Conservation (phyloP, 2,888 invertebrate species). For the Fissipunctia ypsillon region DNA sequence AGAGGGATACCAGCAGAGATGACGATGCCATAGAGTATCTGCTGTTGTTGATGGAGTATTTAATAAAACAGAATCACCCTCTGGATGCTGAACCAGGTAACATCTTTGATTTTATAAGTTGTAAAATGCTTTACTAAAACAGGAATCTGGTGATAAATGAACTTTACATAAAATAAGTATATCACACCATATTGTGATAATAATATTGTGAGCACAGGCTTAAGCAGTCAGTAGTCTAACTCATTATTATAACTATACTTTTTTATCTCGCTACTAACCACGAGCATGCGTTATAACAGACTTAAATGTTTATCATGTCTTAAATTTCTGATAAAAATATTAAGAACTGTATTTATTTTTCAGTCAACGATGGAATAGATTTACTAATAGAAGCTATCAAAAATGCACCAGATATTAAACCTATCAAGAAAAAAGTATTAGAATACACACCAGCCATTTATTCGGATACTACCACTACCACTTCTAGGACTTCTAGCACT, state of each 20-base stretch:
- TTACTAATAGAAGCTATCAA: constrained; percentile 83
- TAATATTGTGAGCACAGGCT: not conserved
- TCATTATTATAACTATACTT: not conserved
- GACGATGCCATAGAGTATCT: constrained; percentile 81
- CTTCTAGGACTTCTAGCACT: too few relatives aligned
- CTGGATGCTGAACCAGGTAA: constrained; percentile 77
- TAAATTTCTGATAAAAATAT: not conserved
- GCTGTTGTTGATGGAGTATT: constrained; percentile 82
- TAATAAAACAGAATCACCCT: constrained; percentile 78
- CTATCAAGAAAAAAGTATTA: constrained; percentile 73
- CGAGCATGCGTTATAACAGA: not conserved
- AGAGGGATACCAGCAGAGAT: constrained; percentile 73
- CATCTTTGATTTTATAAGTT: not conserved
- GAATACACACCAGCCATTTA: constrained; percentile 47
- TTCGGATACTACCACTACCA: constrained; percentile 6
- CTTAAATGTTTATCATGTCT: not conserved
- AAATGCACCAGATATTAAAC: constrained; percentile 82
- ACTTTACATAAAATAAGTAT: not conserved
- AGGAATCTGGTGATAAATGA: not conserved
- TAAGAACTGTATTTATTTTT: constrained; percentile 59
- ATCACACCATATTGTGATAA: not conserved
- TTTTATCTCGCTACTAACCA: not conserved
- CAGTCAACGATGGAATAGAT: constrained; percentile 84
- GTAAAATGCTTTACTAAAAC: not conserved
- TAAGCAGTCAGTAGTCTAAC: not conserved